Evolutionary conservation across 2,888 invertebrate genomes (phyloP).

Genomic region (Limnephilus lunatus): DNA sequence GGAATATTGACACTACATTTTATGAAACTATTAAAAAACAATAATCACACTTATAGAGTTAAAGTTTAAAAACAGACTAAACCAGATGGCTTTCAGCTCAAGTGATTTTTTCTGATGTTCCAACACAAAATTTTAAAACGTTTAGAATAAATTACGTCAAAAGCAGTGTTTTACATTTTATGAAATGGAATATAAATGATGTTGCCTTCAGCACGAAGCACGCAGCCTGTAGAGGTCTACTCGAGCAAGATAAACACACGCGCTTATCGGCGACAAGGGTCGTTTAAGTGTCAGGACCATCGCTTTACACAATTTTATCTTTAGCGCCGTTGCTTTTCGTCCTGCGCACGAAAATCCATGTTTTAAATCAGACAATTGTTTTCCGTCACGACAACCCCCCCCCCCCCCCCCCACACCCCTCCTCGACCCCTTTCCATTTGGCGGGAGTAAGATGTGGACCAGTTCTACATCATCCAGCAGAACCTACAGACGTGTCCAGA

Average conservation of each 20-base stretch:
- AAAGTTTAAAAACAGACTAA: no score
- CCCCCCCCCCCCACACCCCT: not conserved
- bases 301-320: conserved; percentile 62
- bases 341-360: conserved; percentile 54
- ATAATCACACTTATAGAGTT: no score
- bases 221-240: not conserved
- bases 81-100: no score
- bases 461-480: not conserved
- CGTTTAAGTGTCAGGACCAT: conserved; percentile 46
- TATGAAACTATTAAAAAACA: no score
- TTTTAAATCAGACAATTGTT: conserved; percentile 63
- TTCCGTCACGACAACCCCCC: not conserved
- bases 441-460: not conserved
- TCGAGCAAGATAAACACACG: conserved; percentile 46
- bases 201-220: not conserved
- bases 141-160: not conserved
- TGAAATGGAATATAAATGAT: not conserved
- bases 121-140: no score
- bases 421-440: not conserved
- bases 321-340: conserved; percentile 40
- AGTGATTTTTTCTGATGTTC: no score
- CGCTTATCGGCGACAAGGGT: conserved; percentile 53
- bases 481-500: not conserved
- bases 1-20: no score
- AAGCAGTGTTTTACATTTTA: not conserved